phyloP scores from a whole-genome alignment of 2,113 vertebrate genomes.

The Burhinus bistriatus region DNA sequence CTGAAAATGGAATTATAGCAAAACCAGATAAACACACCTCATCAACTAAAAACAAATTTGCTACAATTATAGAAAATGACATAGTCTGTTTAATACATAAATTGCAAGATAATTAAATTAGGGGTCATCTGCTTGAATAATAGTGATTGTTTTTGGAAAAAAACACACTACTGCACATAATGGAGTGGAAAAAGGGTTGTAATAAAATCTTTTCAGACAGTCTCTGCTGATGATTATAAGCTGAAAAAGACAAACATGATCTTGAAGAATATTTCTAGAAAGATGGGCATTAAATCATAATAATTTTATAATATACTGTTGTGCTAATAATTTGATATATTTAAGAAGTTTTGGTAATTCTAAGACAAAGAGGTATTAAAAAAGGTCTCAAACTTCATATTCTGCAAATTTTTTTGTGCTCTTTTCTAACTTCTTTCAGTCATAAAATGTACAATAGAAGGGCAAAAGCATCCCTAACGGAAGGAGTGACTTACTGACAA shows the following conservation, averaged over 20 bases:
- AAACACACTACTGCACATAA: background rate
- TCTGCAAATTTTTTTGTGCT: background rate
- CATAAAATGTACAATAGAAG: background rate
- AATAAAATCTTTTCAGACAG: conserved; percentile 1
- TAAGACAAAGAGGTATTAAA: background rate
- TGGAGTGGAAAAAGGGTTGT: background rate
- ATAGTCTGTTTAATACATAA: conserved; percentile 19
- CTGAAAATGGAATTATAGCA: conserved; percentile 28
- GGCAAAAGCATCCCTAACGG: fast-evolving
- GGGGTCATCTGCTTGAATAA: background rate
- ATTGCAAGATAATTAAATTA: conserved; percentile 50
- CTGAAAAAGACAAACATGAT: background rate
- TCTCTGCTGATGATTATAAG: background rate
- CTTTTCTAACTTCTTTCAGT: background rate
- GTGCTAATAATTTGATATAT: background rate
- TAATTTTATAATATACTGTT: background rate
- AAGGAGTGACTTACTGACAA: background rate
- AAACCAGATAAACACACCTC: conserved; percentile 31
- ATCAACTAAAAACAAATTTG: conserved; percentile 30
- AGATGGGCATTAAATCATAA: background rate
- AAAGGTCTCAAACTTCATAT: background rate
- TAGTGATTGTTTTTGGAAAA: background rate
- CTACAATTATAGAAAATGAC: conserved; percentile 43
- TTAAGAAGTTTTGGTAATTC: background rate
- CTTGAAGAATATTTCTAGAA: background rate